Evolutionary conservation across 2,113 vertebrate species (phyloP).

Genomic region (Zosterops pallidus): DNA sequence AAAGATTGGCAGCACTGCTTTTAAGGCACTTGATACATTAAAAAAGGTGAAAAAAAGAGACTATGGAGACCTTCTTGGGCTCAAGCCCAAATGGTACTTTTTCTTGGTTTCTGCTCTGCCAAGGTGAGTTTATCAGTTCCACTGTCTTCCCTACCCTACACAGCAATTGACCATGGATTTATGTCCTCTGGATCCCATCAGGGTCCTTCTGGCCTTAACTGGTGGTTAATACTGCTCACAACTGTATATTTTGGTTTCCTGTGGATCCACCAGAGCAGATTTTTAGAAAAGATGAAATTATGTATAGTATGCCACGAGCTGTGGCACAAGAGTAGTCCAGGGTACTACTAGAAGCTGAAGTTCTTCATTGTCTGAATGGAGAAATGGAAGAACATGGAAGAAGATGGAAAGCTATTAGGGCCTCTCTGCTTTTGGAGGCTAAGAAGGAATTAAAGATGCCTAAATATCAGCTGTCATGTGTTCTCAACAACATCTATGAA

Average conservation of each 20-base stretch:
- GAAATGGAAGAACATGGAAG: neutral
- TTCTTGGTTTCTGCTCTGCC: neutral
- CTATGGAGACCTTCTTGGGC: neutral
- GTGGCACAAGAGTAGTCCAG: neutral
- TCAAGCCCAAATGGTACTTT: neutral
- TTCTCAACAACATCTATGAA: neutral
- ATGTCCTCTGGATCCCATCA: neutral
- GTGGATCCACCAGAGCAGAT: neutral
- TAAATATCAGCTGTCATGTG: neutral
- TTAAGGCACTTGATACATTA: neutral
- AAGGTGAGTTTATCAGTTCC: neutral
- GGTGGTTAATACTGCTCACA: neutral
- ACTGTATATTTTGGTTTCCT: neutral
- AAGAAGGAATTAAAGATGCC: neutral
- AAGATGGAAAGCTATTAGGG: neutral
- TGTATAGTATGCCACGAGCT: neutral
- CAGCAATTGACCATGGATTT: neutral
- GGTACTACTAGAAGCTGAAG: neutral
- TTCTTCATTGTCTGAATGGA: neutral
- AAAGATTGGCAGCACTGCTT: neutral
- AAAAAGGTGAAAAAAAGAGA: neutral
- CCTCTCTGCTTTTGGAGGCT: neutral
- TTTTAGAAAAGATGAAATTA: neutral
- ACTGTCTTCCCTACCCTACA: neutral
- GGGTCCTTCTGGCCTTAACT: neutral